Percentiles rank a stretch among this genome's conserved stretches.
Evolutionary conservation across 2,113 vertebrate genomes (phyloP).

Genomic region (Oncorhynchus nerka): DNA sequence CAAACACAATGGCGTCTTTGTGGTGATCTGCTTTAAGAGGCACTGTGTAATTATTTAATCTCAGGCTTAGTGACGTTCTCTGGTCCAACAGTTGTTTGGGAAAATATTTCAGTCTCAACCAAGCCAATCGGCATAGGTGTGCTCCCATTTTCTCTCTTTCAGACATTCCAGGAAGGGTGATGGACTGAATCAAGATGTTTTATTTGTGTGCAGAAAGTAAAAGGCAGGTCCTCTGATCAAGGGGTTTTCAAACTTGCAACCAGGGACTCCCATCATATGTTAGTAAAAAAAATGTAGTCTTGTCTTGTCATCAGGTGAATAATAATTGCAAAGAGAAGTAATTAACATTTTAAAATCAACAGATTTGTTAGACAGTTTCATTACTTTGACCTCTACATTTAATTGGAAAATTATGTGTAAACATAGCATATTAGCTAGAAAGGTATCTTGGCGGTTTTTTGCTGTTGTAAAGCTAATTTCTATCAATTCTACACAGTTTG

Average conservation of each 20-base stretch:
- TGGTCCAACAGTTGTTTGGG: constrained; percentile 19
- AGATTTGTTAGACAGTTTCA: too few relatives aligned
- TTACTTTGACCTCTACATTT: too few relatives aligned
- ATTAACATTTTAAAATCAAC: too few relatives aligned
- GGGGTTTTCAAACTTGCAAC: not conserved
- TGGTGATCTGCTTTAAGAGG: constrained; percentile 48
- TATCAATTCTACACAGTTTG: not conserved
- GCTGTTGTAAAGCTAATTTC: not conserved
- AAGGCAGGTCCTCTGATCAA: not conserved
- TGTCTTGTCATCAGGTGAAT: too few relatives aligned
- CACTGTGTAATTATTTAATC: constrained; percentile 61
- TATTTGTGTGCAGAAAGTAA: constrained; percentile 13
- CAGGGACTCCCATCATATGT: too few relatives aligned
- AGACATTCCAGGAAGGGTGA: constrained; percentile 21
- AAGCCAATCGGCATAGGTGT: constrained; percentile 27
- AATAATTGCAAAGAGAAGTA: too few relatives aligned
- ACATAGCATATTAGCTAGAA: too few relatives aligned
- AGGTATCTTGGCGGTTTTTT: too few relatives aligned
- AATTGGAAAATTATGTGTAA: too few relatives aligned
- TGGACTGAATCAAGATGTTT: constrained; percentile 12
- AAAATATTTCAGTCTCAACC: constrained; percentile 40
- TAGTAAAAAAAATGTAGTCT: too few relatives aligned
- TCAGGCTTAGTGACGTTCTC: constrained; percentile 22
- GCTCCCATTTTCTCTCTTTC: constrained; percentile 20
- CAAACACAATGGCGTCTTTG: constrained; percentile 57